Evolutionary conservation across 2,113 vertebrate species (phyloP).

Genomic region (Falco punctatus): DNA sequence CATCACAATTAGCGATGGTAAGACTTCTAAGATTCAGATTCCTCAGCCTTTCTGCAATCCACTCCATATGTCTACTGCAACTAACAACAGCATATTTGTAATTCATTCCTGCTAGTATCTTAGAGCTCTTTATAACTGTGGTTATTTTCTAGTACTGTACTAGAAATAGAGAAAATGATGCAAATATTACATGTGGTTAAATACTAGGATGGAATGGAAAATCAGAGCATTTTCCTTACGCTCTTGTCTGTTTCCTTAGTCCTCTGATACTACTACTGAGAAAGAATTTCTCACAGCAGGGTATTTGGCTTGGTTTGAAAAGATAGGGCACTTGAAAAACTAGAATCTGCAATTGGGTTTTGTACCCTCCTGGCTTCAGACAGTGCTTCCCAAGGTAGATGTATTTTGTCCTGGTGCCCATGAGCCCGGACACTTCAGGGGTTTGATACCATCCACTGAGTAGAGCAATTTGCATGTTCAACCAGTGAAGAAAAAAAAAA

Average conservation of each 20-base stretch:
- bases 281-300: background rate
- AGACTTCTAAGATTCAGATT: background rate
- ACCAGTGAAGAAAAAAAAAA: accelerated
- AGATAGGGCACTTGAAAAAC: background rate
- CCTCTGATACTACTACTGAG: background rate
- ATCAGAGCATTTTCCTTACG: background rate
- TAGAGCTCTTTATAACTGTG: background rate
- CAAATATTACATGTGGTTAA: background rate
- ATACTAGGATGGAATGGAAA: background rate
- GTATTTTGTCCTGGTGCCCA: background rate
- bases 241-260: background rate
- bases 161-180: background rate
- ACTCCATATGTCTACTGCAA: background rate
- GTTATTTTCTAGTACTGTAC: background rate
- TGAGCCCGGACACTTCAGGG: background rate
- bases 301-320: background rate
- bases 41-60: background rate
- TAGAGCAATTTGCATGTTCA: background rate
- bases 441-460: background rate
- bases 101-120: background rate
- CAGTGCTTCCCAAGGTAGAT: background rate
- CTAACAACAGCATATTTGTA: background rate
- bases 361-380: background rate
- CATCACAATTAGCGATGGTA: background rate
- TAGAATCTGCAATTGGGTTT: background rate